Evolutionary conservation across 2,113 vertebrate species (phyloP), one percentile per base, ranked within the genome.

Genomic region (Talpa occidentalis): DNA sequence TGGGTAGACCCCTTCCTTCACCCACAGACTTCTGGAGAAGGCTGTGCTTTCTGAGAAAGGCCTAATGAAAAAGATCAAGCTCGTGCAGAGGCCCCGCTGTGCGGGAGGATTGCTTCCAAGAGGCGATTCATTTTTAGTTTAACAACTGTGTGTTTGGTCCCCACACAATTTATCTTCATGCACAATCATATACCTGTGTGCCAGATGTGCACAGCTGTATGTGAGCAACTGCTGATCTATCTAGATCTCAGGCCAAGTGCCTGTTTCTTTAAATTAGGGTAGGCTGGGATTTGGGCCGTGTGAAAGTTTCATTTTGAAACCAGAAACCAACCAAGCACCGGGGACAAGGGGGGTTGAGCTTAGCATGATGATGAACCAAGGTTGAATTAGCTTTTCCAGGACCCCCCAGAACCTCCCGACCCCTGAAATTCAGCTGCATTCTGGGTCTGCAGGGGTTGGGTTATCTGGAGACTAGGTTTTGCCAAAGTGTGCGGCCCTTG

Each of bases 121-220:
- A 95, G 96, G 94, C 95, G 59, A 96, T 97, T 96, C 96, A 95
- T 96, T 97, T 96, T 94, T 95, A 95, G 94, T 95, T 97, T 96
- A 95, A 96, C 96, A 95, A 96, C 96, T 94, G 95, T 83, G 95
- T 85, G 19, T 95, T 97, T 88, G 96, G 96, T 97, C 97, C 95
- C 97, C 90, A 95, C 95, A 96, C 96, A 96, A 96, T 97, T 95
- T 97, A 96, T 97, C 97, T 97, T 96, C 96, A 82, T 91, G 94
- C 93, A 56, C 30, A 95, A 95, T 96, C 96, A 62, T 95, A 96
- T 97, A 97, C 97, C 97, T 97, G 96, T 86, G 95, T 92, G 94
- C 97, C 97, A 97, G 97, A 97, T 97, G 97, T 97, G 95, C 96
- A 96, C 97, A 97, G 96, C 97, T 97, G 97, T 95, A 83, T 93